Base-by-base conservation (phyloP, 2,113 vertebrate species). In the Puffinus mauretanicus region DNA sequence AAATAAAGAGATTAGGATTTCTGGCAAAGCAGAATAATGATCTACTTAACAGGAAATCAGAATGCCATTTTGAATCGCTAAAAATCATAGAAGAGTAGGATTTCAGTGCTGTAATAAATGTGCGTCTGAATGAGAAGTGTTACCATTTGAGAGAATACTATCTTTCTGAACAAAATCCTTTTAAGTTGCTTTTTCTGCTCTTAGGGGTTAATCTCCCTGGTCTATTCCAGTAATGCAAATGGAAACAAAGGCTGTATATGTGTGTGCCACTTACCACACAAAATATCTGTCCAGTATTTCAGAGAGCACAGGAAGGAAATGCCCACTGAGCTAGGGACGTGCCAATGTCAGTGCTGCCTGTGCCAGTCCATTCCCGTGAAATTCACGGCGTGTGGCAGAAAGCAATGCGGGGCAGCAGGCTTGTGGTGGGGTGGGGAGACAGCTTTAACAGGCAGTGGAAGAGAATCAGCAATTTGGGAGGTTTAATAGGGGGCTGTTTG, bases 291-390 rank as follows among this genome's bases (percentile, higher is more conserved):
- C 89, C 93, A 94, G 94, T 44, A 86, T 93, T 96, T 90, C 81
- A 78, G 65, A 64, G 51, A 70, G 95, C 80, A 76, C 82, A 96
- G 94, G 94, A 95, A 94, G 90, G 89, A 97, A 95, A 93, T 96
- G 93, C 86, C 94, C 82, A 86, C 93, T 88, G 94, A 79, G 88
- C 44, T 27, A 81, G 81, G 82, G 86, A 77, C 15, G 40, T 85
- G 95, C 96, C 82, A 86, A 70, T 91, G 92, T 88, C 75, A 75
- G 54, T 16, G 73, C 51, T 44, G 93, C 90, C 78, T 32, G 90
- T 95, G 94, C 96, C 94, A 91, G 83, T 19, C 88, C 47, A 27
- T 51, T 93, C 95, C 95, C 30, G 82, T 44, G 88, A 91, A 93
- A 92, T 82, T 73, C 13, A 4, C 38, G 30, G 77, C 0, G 29